Base-by-base conservation (phyloP, 2,888 invertebrate species). In the Odontocolon sp. region DNA sequence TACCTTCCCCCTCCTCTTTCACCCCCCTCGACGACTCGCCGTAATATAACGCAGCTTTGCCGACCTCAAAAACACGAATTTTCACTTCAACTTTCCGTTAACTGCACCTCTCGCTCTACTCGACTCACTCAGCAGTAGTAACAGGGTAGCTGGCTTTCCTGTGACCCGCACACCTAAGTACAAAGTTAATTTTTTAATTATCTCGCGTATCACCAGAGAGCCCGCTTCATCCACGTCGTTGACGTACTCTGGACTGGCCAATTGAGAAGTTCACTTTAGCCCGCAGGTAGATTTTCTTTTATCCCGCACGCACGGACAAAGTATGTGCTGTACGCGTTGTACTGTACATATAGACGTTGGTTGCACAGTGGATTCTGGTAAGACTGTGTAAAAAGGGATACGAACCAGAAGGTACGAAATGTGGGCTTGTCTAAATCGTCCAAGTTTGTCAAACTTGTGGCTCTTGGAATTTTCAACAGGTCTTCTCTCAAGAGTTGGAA, bases 71-170 rank as follows among this genome's bases (percentile, higher is more conserved):
- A 89, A 89, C 89, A 89, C 84, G 89, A 89, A 88, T 89, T 90
- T 90, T 90, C 89, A 88, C 87, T 88, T 87, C 87, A 90, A 90
- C 89, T 90, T 89, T 87, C 79, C 83, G 86, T 87, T 87, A 88
- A 89, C 89, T 88, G 85, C 84, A 80, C 61, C 70, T 70, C 72
- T 63, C 72, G 64, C 74, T 75, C 69, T 72, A 56, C 63, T 64
- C 66, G 42, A 23, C 40, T 42, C 45, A 40, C 50, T 14, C 9
- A 63, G 61, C 45, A 54, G 36, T 38, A 64, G 54, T 28, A 14
- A 36, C 28, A 6, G 18, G 11, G 18, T 36, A 68, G 71, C 80
- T 69, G 59, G 21, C 21, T 70, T 40, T 80, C 81, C 78, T 79
- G 82, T 40, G 14, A 61, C 83, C 78, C 38, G 59, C 66, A 81